Percentiles rank a stretch among this genome's conserved stretches.
Conservation (phyloP, 2,113 vertebrate genomes). For the Eidolon helvum region DNA sequence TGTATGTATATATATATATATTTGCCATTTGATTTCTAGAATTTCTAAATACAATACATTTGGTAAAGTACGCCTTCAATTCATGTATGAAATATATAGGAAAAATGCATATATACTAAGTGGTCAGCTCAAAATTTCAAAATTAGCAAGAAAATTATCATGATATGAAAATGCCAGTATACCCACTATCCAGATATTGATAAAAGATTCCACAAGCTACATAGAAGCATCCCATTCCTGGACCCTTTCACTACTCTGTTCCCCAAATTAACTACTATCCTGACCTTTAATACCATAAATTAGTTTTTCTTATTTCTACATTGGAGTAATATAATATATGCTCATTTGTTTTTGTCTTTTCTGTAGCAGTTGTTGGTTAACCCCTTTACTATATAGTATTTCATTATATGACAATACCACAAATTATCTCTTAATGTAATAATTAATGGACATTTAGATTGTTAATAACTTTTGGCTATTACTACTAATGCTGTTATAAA, state of each 20-base stretch:
- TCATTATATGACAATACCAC: not conserved
- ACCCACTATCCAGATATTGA: not conserved
- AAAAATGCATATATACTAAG: not conserved
- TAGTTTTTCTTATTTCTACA: not conserved
- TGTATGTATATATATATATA: too few relatives aligned
- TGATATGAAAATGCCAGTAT: not conserved
- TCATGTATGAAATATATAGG: not conserved
- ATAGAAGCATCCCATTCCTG: fast-evolving
- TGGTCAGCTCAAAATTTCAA: not conserved
- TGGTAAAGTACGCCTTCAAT: not conserved
- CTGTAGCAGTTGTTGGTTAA: not conserved
- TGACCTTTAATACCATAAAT: not conserved
- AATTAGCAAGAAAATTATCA: not conserved
- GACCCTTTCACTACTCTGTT: not conserved
- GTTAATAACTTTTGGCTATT: not conserved
- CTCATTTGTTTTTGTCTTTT: not conserved
- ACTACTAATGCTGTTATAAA: not conserved
- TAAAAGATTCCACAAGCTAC: not conserved
- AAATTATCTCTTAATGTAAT: not conserved
- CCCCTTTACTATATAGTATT: not conserved
- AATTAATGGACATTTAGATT: not conserved
- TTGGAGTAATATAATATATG: not conserved
- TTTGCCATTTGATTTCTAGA: not conserved
- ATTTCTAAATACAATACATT: not conserved
- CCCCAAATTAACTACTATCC: not conserved